Base-by-base conservation (phyloP, 2,113 vertebrate genomes). In the Plotosus lineatus region DNA sequence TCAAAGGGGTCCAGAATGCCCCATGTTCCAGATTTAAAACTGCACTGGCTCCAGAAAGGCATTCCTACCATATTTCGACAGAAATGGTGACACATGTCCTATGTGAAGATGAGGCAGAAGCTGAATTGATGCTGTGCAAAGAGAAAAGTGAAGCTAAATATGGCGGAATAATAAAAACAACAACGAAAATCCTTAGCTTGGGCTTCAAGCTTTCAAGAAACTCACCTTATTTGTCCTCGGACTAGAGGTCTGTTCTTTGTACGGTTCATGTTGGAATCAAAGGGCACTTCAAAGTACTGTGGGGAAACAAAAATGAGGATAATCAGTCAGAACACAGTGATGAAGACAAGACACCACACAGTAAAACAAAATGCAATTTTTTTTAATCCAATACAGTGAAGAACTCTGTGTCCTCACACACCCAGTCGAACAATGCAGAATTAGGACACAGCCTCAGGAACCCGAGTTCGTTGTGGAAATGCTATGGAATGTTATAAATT, bases 221-320 rank as follows among this genome's bases (percentile, higher is more conserved):
- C 90, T 90, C 95, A 99, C 98, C 98, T 99, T 93, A 99, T 96
- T 89, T 99, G 98, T 88, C 98, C 97, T 88, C 96, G 92, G 87
- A 99, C 98, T 21, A 99, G 94, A 0, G 98, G 98, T 15, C 98
- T 95, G 93, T 95, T 98, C 92, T 98, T 99, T 42, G 98, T 99
- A 75, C 98, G 96, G 91, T 95, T 99, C 98, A 99, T 99, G 89
- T 99, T 99, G 65, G 98, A 97, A 91, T 99, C 98, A 84, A 99
- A 99, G 0, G 98, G 98, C 82, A 99, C 97, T 91, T 99, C 97
- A 79, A 98, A 98, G 92, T 97, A 99, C 97, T 99, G 95, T 40
- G 87, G 91, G 87, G 75, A 90, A 86, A 88, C 55, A 88, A 31
- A 31, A 82, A 53, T n/a, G 78, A 50, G 76, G 0, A 87, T 77